Evolutionary conservation across 1,140 invertebrate genomes (phyloP).

Genomic region (Drosophila pachea): DNA sequence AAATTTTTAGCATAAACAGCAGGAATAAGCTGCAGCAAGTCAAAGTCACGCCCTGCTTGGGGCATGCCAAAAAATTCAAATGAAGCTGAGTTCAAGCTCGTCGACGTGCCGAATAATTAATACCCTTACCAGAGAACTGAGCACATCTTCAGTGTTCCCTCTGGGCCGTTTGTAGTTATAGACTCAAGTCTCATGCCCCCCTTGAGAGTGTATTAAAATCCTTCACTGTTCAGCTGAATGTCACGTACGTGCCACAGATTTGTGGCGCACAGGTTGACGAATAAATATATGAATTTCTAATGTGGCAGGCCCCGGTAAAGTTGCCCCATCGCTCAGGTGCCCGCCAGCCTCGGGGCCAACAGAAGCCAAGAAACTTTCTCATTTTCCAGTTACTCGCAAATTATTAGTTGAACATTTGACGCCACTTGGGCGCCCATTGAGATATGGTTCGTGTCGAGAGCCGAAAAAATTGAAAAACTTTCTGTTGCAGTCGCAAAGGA

Average conservation of each 20-base stretch:
- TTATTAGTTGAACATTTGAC: conserved; percentile 69
- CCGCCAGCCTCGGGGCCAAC: background rate
- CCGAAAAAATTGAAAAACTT: conserved; percentile 61
- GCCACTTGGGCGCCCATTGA: conserved; percentile 50
- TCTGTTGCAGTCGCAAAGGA: conserved; percentile 40
- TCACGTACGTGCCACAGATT: conserved; percentile 47
- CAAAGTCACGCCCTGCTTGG: conserved; percentile 26
- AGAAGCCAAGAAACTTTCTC: conserved; percentile 34
- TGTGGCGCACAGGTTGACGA: conserved; percentile 49
- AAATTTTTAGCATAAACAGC: conserved; percentile 48
- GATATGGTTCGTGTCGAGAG: conserved; percentile 23
- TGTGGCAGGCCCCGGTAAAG: conserved; percentile 28
- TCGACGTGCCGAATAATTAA: background rate
- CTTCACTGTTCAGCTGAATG: conserved; percentile 31
- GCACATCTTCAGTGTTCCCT: background rate
- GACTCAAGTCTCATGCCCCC: background rate
- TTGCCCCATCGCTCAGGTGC: conserved; percentile 2
- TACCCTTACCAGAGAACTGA: background rate
- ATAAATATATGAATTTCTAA: conserved; percentile 70
- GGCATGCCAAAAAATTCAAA: conserved; percentile 15
- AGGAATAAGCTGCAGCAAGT: conserved; percentile 20
- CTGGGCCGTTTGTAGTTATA: background rate
- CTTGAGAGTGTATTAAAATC: background rate
- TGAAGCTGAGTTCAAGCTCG: background rate
- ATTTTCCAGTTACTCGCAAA: conserved; percentile 54